These are phyloP conservation scores for Dasypogon diadema DNA, from an alignment of 2,888 invertebrate genomes.

Conservation along the genomic window DNA sequence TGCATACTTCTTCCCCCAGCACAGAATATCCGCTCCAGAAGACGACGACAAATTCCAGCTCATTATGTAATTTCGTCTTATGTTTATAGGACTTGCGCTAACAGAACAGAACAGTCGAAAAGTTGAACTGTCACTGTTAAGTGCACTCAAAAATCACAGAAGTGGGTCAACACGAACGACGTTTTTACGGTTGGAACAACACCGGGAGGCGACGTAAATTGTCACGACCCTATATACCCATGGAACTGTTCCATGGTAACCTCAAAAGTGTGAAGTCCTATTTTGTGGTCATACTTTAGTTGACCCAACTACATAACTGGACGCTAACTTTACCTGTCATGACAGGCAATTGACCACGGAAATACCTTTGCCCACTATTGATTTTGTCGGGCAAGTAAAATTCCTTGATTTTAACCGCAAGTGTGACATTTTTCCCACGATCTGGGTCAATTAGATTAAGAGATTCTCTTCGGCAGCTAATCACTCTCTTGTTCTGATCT, in stretches of 20 bases:
- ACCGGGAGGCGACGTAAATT: constrained; percentile 2
- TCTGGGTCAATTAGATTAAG: constrained; percentile 40
- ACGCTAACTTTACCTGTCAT: background rate
- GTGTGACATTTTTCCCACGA: background rate
- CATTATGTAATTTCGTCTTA: constrained; percentile 41
- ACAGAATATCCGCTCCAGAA: constrained; percentile 16
- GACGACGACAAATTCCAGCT: constrained; percentile 47
- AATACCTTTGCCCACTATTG: constrained; percentile 20
- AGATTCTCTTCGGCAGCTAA: constrained; percentile 6
- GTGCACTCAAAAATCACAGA: constrained; percentile 21
- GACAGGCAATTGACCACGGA: constrained; percentile 31
- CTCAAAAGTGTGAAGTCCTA: constrained; percentile 16
- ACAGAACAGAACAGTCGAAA: background rate
- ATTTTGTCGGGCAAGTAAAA: constrained; percentile 1
- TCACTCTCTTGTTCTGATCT: constrained; percentile 7
- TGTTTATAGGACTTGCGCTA: background rate
- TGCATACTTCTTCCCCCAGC: background rate
- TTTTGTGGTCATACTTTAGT: constrained; percentile 13
- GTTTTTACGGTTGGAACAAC: constrained; percentile 40
- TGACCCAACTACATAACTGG: constrained; percentile 44
- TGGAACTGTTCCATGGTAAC: background rate
- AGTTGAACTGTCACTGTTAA: constrained; percentile 13
- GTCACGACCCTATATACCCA: constrained; percentile 4
- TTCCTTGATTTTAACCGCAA: background rate
- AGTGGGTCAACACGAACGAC: constrained; percentile 33